phyloP scores from a whole-genome alignment of 2,797 vertebrate genomes.

The Cirrhinus molitorella region DNA sequence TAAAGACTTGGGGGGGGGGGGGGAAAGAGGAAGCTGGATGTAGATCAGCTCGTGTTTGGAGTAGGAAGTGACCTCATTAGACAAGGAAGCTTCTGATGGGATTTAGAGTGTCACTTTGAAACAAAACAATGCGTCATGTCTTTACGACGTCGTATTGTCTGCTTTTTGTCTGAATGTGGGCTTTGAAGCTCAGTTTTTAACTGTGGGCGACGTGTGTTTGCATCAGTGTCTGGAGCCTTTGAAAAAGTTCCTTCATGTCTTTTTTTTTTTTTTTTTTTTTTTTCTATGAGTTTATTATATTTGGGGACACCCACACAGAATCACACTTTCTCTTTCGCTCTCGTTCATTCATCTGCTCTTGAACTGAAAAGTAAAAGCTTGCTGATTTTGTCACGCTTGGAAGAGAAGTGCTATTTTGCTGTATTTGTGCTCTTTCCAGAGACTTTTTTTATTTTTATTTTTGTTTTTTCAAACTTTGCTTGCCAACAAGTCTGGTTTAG shows the following conservation, averaged over 20 bases:
- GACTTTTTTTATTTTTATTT: slow-evolving; percentile 4
- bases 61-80: slow-evolving; percentile 27
- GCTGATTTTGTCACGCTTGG: neutral
- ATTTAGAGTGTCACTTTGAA: slow-evolving; percentile 14
- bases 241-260: neutral
- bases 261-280: too few relatives aligned
- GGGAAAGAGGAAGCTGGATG: slow-evolving; percentile 1
- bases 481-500: too few relatives aligned
- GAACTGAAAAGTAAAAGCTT: neutral
- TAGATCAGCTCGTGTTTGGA: neutral
- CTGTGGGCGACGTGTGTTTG: neutral
- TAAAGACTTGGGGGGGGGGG: neutral
- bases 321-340: slow-evolving; percentile 1
- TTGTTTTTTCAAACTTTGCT: neutral
- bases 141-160: neutral
- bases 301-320: neutral
- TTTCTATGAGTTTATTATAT: slow-evolving; percentile 7
- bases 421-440: neutral
- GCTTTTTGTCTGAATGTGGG: slow-evolving; percentile 10
- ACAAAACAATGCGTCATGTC: slow-evolving; percentile 12
- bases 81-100: neutral
- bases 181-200: slow-evolving; percentile 8
- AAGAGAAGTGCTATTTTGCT: neutral
- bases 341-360: slow-evolving; percentile 5
- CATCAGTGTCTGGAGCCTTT: neutral